Conservation (phyloP, 2,888 invertebrate genomes). For the Parascotia fuliginaria region DNA sequence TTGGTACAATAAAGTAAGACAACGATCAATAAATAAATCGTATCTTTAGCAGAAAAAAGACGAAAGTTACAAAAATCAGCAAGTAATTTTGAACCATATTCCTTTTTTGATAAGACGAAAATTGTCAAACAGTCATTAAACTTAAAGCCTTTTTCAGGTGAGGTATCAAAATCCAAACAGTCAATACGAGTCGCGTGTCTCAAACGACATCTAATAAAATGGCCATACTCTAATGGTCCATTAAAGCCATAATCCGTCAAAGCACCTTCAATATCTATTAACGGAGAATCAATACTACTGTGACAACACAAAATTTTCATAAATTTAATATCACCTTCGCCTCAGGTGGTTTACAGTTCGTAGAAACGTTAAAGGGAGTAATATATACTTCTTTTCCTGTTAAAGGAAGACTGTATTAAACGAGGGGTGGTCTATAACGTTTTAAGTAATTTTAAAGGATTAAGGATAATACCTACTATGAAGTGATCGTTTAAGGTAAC, state of each 20-base stretch:
- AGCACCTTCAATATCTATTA: slow-evolving; percentile 26
- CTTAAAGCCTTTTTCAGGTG: no score
- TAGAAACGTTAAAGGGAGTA: slow-evolving; percentile 26
- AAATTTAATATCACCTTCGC: slow-evolving; percentile 24
- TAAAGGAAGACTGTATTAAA: slow-evolving; percentile 2
- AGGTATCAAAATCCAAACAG: background rate
- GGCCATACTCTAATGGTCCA: slow-evolving; percentile 10
- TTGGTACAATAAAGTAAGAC: no score
- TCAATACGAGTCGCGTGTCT: background rate
- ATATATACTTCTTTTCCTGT: slow-evolving; percentile 32
- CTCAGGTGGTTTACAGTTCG: slow-evolving; percentile 3
- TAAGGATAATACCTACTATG: no score
- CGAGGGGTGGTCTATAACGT: background rate
- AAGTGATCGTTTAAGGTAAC: no score
- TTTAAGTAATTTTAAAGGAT: no score
- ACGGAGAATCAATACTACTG: slow-evolving; percentile 17
- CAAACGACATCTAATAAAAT: slow-evolving; percentile 10
- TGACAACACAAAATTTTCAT: slow-evolving; percentile 33
- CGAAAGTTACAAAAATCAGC: no score
- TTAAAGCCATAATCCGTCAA: slow-evolving; percentile 19
- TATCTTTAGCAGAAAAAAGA: no score
- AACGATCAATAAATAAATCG: no score
- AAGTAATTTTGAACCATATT: no score
- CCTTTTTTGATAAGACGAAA: no score
- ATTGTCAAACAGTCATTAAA: no score